Percentiles rank a stretch among this genome's conserved stretches.
Evolutionary conservation across 2,888 invertebrate species (phyloP).

Genomic region (Hydrotaea diabolus): DNA sequence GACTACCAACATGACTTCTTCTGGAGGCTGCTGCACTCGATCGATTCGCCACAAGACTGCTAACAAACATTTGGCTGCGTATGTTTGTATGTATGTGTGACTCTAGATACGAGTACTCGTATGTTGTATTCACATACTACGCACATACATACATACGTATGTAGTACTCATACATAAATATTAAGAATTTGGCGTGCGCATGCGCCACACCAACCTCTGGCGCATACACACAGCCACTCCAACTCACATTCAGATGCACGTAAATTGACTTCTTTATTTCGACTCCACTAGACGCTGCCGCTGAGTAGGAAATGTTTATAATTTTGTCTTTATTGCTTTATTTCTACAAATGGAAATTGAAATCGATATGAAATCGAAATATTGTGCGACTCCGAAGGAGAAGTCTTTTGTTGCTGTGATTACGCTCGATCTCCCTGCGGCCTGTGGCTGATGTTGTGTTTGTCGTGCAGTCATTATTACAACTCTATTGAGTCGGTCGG

Average conservation of each 20-base stretch:
- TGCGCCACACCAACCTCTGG: conserved; percentile 29
- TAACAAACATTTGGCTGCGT: not conserved
- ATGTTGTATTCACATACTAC: no score
- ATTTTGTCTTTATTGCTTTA: conserved; percentile 56
- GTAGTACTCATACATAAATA: not conserved
- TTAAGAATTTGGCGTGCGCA: not conserved
- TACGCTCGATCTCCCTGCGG: not conserved
- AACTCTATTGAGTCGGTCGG: not conserved
- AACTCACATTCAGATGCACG: conserved; percentile 51
- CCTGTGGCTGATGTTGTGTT: not conserved
- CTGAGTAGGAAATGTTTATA: conserved; percentile 33
- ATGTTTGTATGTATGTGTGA: not conserved
- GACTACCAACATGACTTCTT: conserved; percentile 61
- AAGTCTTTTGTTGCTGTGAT: not conserved
- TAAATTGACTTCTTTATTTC: conserved; percentile 46
- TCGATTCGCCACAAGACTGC: not conserved
- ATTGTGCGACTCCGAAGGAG: not conserved
- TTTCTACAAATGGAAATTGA: conserved; percentile 40
- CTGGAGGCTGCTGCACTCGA: conserved; percentile 47
- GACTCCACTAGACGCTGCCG: not conserved
- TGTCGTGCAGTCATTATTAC: not conserved
- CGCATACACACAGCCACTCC: conserved; percentile 13
- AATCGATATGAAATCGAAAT: conserved; percentile 43
- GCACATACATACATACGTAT: not conserved
- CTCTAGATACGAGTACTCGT: not conserved